These are phyloP conservation scores for Halcyon smyrnensis DNA, from an alignment of 2,797 vertebrate genomes.

Conservation along the genomic window DNA sequence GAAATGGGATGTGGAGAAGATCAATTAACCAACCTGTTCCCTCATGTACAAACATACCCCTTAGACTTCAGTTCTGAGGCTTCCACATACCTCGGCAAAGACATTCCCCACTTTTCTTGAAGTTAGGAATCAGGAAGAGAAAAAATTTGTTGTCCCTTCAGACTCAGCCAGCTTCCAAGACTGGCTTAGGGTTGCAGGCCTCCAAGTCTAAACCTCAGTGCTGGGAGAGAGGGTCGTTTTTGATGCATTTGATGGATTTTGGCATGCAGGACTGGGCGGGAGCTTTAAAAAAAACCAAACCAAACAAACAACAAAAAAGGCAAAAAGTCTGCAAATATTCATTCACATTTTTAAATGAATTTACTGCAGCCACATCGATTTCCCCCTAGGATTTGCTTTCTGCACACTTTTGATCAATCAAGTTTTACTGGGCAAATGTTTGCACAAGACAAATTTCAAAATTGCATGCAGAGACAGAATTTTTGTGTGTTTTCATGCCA, in stretches of 20 bases:
- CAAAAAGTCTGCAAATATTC: constrained; percentile 52
- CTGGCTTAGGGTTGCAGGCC: background rate
- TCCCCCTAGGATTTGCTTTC: constrained; percentile 61
- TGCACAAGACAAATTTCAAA: constrained; percentile 73
- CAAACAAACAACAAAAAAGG: background rate
- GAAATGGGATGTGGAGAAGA: background rate
- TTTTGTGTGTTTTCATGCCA: constrained; percentile 66
- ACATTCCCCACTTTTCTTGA: background rate
- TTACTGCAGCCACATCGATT: constrained; percentile 56
- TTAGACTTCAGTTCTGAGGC: background rate
- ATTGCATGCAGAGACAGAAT: constrained; percentile 64
- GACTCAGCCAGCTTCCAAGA: background rate
- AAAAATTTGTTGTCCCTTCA: background rate
- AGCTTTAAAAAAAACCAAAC: background rate
- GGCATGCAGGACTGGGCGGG: background rate
- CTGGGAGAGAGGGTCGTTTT: background rate
- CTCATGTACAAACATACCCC: background rate
- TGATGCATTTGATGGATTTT: background rate
- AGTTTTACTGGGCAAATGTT: constrained; percentile 73
- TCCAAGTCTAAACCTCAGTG: background rate
- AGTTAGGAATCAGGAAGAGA: background rate
- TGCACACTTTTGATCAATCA: constrained; percentile 70
- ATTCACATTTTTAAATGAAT: constrained; percentile 67
- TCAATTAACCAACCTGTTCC: background rate
- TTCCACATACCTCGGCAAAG: background rate